phyloP scores from a whole-genome alignment of 1,140 invertebrate species.

The Micrasema minimum region DNA sequence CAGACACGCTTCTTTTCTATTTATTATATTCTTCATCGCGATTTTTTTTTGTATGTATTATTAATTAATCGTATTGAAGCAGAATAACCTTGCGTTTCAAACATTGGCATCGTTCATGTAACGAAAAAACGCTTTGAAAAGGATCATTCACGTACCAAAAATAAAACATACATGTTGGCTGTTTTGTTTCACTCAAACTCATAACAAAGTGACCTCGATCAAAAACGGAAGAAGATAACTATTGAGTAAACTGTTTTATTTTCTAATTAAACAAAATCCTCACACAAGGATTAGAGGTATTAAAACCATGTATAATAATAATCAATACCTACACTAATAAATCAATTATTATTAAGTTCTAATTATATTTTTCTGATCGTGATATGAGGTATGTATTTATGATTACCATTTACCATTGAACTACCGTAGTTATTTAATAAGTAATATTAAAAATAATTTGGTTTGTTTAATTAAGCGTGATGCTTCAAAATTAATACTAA shows the following conservation, averaged over 20 bases:
- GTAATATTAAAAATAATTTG: conserved; percentile 15
- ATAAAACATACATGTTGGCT: background rate
- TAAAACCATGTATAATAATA: conserved; percentile 8
- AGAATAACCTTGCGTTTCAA: conserved; percentile 26
- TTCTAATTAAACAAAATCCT: conserved; percentile 29
- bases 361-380: no score
- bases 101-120: conserved; percentile 22
- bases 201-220: conserved; percentile 22
- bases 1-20: no score
- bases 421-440: conserved; percentile 17
- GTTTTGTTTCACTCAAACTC: conserved; percentile 22
- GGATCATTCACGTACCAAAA: conserved; percentile 12
- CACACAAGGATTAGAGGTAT: conserved; percentile 8
- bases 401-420: background rate
- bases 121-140: conserved; percentile 19
- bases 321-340: background rate
- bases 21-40: no score
- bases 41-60: background rate
- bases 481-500: conserved; percentile 12
- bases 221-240: conserved; percentile 21
- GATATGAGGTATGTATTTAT: conserved; percentile 17
- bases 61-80: conserved; percentile 27
- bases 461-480: conserved; percentile 13
- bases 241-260: conserved; percentile 36
- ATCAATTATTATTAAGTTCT: conserved; percentile 31